Conservation (phyloP, 1,140 invertebrate species). For the Drosophila persimilis region DNA sequence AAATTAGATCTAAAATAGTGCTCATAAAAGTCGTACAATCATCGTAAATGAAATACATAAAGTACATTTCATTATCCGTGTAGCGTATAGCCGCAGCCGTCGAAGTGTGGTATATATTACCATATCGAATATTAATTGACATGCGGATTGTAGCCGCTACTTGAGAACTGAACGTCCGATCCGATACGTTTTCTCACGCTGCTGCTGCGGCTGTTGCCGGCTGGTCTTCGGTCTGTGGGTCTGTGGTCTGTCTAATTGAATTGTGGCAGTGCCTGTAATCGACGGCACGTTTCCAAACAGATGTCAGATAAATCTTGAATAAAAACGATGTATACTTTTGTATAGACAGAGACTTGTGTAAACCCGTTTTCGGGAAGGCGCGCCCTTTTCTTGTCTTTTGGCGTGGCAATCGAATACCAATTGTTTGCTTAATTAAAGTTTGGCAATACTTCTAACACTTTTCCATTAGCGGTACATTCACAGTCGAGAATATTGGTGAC, state of each 20-base stretch:
- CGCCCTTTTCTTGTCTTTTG: constrained; percentile 49
- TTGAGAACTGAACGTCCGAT: too few relatives aligned
- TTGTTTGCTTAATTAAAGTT: constrained; percentile 12
- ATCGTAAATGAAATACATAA: constrained; percentile 4
- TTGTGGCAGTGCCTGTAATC: constrained; percentile 52
- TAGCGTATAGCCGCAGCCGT: not conserved
- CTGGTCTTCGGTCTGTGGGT: constrained; percentile 6
- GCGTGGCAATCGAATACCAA: not conserved
- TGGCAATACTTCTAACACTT: not conserved
- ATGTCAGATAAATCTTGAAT: constrained; percentile 53
- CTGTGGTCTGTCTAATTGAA: constrained; percentile 48
- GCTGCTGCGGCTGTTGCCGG: constrained; percentile 23
- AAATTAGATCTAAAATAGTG: constrained; percentile 1
- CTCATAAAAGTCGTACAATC: constrained; percentile 18
- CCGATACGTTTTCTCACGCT: constrained; percentile 47
- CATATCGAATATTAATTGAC: constrained; percentile 42
- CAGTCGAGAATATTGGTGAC: too few relatives aligned
- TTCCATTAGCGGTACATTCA: too few relatives aligned
- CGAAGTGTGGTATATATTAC: constrained; percentile 2
- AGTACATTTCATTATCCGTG: not conserved
- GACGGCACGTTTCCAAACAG: constrained; percentile 53
- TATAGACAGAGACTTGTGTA: not conserved
- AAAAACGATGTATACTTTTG: constrained; percentile 19
- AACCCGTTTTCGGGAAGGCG: constrained; percentile 38
- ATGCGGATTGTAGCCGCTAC: constrained; percentile 8